Base-by-base conservation (phyloP, 2,888 invertebrate species). In the Volucella zonaria region DNA sequence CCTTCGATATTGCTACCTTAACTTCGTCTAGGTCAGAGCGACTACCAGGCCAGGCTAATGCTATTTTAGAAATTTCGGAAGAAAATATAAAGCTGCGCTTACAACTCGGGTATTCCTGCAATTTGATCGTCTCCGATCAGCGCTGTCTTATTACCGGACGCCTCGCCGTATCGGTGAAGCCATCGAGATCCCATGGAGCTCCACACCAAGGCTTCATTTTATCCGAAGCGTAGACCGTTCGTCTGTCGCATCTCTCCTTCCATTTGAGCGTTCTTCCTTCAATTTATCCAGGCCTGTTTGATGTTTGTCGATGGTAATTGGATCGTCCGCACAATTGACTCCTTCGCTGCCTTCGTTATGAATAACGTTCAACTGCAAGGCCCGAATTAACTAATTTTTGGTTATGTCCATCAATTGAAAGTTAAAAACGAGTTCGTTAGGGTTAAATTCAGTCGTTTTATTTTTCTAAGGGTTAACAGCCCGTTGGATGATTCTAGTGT, bases 141-240 rank as follows among this genome's bases (percentile, higher is more conserved):
- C n/a, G n/a, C 18, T 2, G 1, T 31, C 6, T 15, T 9, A 15
- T 43, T 15, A 6, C 66, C 74, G 14, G n/a, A n/a, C n/a, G n/a
- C n/a, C n/a, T n/a, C n/a, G 58, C 18, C 49, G 38, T 56, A 38
- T 56, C 40, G 10, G 51, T 52, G 2, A 61, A 11, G 11, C 45
- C 45, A 56, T 18, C 42, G 14, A 31, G 2, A 10, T 59, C 23
- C 15, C 45, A 64, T 12, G 51, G 45, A 38, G 31, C 11, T 49
- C 87, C 89, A 89, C 88, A 68, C 87, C 66, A 87, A 88, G 87
- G 88, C 23, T 70, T 58, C 18, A 70, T 38, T 38, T 49, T 70
- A 58, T 70, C 66, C 51, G 66, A 66, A 51, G 38, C 51, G 15
- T 40, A 42, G 12, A 66, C 66, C 12, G 66, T 15, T 11, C 15